A percentile compares a stretch with the other conserved stretches of the same genome.
Conservation (phyloP, 64 coral and sea anemone genomes). For the Montipora capricornis region DNA sequence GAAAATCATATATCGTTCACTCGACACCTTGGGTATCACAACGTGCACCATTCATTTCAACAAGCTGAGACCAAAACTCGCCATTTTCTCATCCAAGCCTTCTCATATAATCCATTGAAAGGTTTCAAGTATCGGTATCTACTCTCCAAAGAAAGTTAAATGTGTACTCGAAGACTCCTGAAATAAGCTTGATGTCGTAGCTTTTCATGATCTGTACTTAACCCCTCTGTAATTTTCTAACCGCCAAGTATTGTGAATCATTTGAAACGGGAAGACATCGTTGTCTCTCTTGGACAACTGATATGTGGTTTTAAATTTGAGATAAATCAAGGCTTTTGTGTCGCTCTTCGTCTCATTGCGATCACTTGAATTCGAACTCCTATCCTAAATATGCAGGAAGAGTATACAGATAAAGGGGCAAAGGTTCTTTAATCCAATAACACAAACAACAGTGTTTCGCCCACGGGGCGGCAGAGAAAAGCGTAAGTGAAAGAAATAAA, state of each 20-base stretch:
- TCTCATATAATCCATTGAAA: not conserved
- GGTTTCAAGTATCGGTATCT: not conserved
- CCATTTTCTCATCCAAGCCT: not conserved
- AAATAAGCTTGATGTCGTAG: not conserved
- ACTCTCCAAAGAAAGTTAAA: not conserved
- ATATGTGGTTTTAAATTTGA: slow-evolving; percentile 36
- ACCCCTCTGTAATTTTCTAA: slow-evolving; percentile 1
- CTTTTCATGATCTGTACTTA: not conserved
- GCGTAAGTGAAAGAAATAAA: slow-evolving; percentile 61
- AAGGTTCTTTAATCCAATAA: slow-evolving; percentile 72
- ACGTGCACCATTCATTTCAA: not conserved
- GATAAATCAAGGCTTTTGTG: slow-evolving; percentile 42
- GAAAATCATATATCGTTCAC: not conserved
- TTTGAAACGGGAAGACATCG: slow-evolving; percentile 31
- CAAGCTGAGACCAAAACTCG: not conserved
- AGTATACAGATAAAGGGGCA: slow-evolving; percentile 36
- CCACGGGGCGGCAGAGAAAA: slow-evolving; percentile 46
- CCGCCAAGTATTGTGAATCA: slow-evolving; percentile 20
- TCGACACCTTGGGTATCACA: not conserved
- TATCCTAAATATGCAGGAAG: not conserved
- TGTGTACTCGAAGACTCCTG: not conserved
- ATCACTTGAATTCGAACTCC: not conserved
- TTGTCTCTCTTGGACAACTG: slow-evolving; percentile 38
- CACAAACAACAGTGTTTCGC: slow-evolving; percentile 53
- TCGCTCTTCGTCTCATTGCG: not conserved